A percentile compares a stretch with the other conserved stretches of the same genome.
These are phyloP conservation scores for Trichacis sp. DNA, from an alignment of 2,888 invertebrate species.

Conservation along the genomic window DNA sequence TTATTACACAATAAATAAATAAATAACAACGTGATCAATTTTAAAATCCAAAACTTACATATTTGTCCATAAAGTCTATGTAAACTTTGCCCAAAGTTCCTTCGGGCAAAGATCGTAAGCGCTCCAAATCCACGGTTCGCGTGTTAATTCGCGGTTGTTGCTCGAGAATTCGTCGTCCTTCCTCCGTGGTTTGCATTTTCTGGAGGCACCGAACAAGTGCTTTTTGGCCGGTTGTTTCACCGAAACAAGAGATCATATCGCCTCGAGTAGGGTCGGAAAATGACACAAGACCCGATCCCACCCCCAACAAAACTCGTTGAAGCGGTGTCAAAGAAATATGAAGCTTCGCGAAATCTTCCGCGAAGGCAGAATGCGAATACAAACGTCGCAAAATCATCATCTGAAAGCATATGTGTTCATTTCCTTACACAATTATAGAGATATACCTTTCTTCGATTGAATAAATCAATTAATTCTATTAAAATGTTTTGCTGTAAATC, in stretches of 20 bases:
- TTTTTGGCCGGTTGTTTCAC: slow-evolving; percentile 85
- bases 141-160: slow-evolving; percentile 91
- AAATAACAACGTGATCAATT: too few relatives aligned
- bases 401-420: background rate
- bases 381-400: slow-evolving; percentile 30
- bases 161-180: slow-evolving; percentile 81
- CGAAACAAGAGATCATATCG: slow-evolving; percentile 95
- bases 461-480: too few relatives aligned
- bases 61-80: slow-evolving; percentile 82
- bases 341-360: slow-evolving; percentile 74
- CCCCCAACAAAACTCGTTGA: slow-evolving; percentile 82
- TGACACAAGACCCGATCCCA: slow-evolving; percentile 90
- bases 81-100: slow-evolving; percentile 90
- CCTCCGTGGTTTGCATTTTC: slow-evolving; percentile 81
- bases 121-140: slow-evolving; percentile 80
- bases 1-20: too few relatives aligned
- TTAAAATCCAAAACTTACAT: slow-evolving; percentile 71
- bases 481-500: too few relatives aligned
- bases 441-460: too few relatives aligned
- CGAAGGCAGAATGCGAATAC: slow-evolving; percentile 69
- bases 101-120: slow-evolving; percentile 79
- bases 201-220: slow-evolving; percentile 80
- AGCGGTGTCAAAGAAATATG: slow-evolving; percentile 77
- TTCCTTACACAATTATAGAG: too few relatives aligned
- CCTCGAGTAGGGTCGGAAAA: slow-evolving; percentile 84